A percentile compares a stretch with the other conserved stretches of the same genome.
These are phyloP conservation scores for Porites lobata DNA, from an alignment of 92 coral and sea anemone species.

Conservation along the genomic window DNA sequence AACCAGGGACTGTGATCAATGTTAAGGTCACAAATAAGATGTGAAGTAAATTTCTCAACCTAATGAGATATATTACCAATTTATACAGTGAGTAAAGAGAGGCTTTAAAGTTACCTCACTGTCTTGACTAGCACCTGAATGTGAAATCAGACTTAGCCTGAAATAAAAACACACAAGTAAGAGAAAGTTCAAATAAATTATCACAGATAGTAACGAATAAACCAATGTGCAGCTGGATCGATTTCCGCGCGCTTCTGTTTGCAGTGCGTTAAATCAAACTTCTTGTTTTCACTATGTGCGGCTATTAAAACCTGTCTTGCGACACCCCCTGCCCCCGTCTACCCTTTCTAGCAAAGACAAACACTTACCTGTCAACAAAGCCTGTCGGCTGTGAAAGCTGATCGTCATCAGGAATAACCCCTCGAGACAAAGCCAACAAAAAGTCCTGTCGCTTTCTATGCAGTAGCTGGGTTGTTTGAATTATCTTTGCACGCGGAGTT, in stretches of 20 bases:
- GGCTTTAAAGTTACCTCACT: slow-evolving; percentile 25
- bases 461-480: slow-evolving; percentile 84
- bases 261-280: no score
- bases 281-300: no score
- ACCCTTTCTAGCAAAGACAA: neutral
- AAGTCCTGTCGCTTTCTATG: slow-evolving; percentile 88
- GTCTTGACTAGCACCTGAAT: slow-evolving; percentile 34
- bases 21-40: no score
- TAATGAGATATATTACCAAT: neutral
- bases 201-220: no score
- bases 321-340: neutral
- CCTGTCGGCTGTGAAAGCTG: neutral
- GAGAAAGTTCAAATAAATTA: neutral
- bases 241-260: no score
- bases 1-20: no score
- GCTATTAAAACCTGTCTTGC: no score
- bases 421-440: slow-evolving; percentile 92
- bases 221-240: no score
- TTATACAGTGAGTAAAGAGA: neutral
- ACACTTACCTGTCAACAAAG: neutral
- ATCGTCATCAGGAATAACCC: slow-evolving; percentile 96
- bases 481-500: slow-evolving; percentile 93
- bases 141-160: slow-evolving; percentile 22
- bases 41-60: neutral
- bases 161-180: neutral